Evolutionary conservation across 1,140 invertebrate species (phyloP), one percentile per base, ranked within the genome.

Genomic region (Drosophila albomicans): DNA sequence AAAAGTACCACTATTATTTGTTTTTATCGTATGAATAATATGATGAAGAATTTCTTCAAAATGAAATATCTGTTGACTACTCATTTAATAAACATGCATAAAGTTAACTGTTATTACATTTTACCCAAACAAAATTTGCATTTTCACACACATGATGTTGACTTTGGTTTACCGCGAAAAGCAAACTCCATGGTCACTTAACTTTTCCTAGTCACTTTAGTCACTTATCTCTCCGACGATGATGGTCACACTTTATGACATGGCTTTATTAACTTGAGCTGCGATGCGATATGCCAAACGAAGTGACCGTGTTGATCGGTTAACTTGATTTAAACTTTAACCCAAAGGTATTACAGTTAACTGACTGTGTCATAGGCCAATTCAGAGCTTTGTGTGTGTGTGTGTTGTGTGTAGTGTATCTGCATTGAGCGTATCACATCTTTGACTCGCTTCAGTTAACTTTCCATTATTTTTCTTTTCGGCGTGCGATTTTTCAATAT

Each of bases 401-500:
- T 28, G 25, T 43, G n/a, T 35, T 2, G 30, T n/a, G 61, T 38
- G 10, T 45, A 68, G 69, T 67, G 63, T 72, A 67, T 72, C 54
- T 72, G 45, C 48, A 52, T 59, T 25, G 63, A 54, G 65, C 52
- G 41, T 66, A 35, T 58, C 56, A 13, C 57, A 69, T 68, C 56
- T 62, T 63, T 58, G 58, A 32, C 67, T 43, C 51, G 66, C 68
- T 74, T 74, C 63, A 81, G 75, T 85, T 59, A 49, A 75, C 73
- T 66, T 63, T 68, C 68, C 68, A 66, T 75, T 32, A 73, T 75
- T 79, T 75, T 61, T 16, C 35, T 38, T 67, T 51, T 58, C 68
- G 70, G 64, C 79, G 75, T 75, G 70, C 79, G 79, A 82, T 87
- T 89, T 88, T 89, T 88, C 84, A 88, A 88, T 88, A 84, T 89